Conservation (phyloP, 2,888 invertebrate genomes). For the Dione vanillae region DNA sequence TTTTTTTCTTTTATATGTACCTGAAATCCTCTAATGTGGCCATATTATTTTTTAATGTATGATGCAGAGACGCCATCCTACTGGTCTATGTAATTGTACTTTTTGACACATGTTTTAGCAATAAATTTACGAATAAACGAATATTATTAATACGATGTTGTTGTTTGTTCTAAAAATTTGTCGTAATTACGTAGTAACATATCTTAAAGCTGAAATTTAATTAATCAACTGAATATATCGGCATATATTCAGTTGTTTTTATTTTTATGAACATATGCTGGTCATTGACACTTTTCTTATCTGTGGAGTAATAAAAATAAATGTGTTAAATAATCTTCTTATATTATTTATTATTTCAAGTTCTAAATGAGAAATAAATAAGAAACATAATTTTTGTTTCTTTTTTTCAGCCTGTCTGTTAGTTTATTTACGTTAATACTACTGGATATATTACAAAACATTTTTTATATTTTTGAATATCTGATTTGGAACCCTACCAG, state of each 20-base stretch:
- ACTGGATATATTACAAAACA: no score
- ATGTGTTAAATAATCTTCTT: not conserved
- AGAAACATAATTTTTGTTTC: no score
- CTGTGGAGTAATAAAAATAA: slow-evolving; percentile 6
- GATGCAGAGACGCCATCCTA: slow-evolving; percentile 62
- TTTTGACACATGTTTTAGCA: slow-evolving; percentile 76
- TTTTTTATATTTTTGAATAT: no score
- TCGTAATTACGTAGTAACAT: not conserved
- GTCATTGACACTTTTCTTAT: slow-evolving; percentile 13
- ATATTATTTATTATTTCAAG: not conserved
- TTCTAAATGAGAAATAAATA: no score
- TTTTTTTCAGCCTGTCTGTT: no score
- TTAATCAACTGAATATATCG: slow-evolving; percentile 1
- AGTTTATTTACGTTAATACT: no score
- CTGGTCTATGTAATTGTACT: slow-evolving; percentile 66
- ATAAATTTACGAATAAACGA: slow-evolving; percentile 77
- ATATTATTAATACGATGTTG: slow-evolving; percentile 67
- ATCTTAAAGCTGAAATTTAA: not conserved
- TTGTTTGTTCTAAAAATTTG: slow-evolving; percentile 50
- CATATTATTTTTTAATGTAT: slow-evolving; percentile 75
- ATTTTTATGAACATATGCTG: not conserved
- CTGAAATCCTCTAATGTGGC: slow-evolving; percentile 82
- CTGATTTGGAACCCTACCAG: no score
- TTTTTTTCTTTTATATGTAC: slow-evolving; percentile 77
- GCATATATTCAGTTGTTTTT: not conserved